Conservation (phyloP, 2,113 vertebrate genomes). For the Proterorhinus semilunaris region DNA sequence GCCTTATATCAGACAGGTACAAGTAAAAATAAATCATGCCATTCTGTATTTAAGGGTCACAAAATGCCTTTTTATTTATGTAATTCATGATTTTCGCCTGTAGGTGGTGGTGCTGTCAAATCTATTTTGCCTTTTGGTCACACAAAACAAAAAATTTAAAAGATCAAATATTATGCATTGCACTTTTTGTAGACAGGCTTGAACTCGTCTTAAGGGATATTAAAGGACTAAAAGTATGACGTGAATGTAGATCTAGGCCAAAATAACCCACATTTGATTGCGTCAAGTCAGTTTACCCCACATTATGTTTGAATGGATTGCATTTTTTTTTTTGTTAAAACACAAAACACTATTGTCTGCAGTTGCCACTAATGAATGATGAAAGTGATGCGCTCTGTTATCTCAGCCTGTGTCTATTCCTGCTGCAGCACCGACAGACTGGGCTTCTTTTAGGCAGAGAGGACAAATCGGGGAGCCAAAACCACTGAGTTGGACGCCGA, state of each 20-base stretch:
- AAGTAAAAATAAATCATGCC: conserved; percentile 21
- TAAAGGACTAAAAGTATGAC: neutral
- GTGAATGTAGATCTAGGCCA: neutral
- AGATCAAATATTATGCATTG: neutral
- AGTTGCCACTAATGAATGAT: neutral
- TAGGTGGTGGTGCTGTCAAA: conserved; percentile 31
- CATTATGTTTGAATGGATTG: no score
- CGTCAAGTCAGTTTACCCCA: neutral
- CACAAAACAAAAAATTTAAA: neutral
- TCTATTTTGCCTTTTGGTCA: neutral
- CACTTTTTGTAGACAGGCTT: neutral
- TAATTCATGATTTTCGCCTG: conserved; percentile 12
- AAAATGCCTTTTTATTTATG: neutral
- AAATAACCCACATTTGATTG: neutral
- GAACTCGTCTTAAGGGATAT: neutral
- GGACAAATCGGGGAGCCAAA: neutral
- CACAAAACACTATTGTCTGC: neutral
- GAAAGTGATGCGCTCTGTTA: neutral
- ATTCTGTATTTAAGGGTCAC: no score
- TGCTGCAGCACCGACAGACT: conserved; percentile 12
- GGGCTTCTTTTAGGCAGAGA: neutral
- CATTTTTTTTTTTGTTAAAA: neutral
- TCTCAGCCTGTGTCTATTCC: neutral
- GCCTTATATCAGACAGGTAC: conserved; percentile 96
- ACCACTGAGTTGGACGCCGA: conserved; percentile 9